Evolutionary conservation across 2,113 vertebrate species (phyloP), one percentile per base, ranked within the genome.

Genomic region (Phaethornis superciliosus): DNA sequence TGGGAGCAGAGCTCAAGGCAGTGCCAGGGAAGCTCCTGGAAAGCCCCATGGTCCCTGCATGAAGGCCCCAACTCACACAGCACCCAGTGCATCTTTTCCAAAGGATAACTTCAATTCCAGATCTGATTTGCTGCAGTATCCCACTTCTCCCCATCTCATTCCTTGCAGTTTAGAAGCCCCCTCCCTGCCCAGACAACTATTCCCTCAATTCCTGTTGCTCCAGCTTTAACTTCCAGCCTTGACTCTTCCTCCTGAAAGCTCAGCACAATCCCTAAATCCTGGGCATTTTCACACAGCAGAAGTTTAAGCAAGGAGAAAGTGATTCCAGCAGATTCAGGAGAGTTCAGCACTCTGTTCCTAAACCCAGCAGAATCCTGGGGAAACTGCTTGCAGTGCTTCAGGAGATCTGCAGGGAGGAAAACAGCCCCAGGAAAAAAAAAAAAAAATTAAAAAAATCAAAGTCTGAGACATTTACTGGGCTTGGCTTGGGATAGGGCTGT

Each of bases 21-120:
- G 9, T 3, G 68, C 10, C 67, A 15, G 0, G 3, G 10, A 18
- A 14, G 3, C 24, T 40, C 59, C 59, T 15, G 49, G 19, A 24
- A 7, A 0, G 0, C 3, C 37, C 8, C 33, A 3, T 10, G n/a
- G 19, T 47, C 32, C 22, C 46, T 1, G 2, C 0, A 4, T 2
- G 10, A 47, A 44, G 35, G 4, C 26, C 44, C 40, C 20, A 15
- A 5, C 26, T 26, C 21, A 30, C 32, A 37, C 13, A 19, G 60
- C 63, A 32, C 12, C 26, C 28, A 11, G 19, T 0, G 15, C 52
- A 51, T 5, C 55, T 77, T 14, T 10, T 1, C 18, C 1, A 9
- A 9, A 51, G 2, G 13, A 20, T 6, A 11, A 10, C 18, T 52
- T 7, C 5, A 19, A 24, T 32, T 21, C 4, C 58, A 47, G 78